phyloP scores from a whole-genome alignment of 2,113 vertebrate genomes.

The Brachyhypopomus occidentalis region DNA sequence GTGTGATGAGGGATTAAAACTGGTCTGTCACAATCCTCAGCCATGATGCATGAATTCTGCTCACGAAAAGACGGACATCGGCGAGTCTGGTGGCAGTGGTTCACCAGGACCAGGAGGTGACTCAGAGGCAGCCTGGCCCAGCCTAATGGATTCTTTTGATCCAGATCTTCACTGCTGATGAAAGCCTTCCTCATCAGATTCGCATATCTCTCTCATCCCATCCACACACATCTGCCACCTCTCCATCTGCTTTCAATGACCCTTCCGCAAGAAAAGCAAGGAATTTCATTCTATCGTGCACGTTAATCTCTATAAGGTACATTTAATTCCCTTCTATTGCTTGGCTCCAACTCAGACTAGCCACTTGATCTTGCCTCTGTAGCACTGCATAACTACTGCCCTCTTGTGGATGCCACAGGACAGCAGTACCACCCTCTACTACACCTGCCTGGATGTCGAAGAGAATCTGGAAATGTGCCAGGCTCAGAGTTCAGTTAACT shows the following conservation, averaged over 20 bases:
- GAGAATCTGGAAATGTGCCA: not conserved
- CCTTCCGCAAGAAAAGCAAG: conserved; percentile 26
- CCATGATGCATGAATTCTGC: conserved; percentile 31
- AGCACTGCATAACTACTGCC: conserved; percentile 46
- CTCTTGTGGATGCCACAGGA: conserved; percentile 48
- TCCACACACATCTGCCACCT: conserved; percentile 38
- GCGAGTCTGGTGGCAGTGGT: conserved; percentile 11
- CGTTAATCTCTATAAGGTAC: conserved; percentile 46
- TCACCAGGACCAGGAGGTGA: conserved; percentile 32
- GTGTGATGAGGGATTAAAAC: not conserved
- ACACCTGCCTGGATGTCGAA: not conserved
- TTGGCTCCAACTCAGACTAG: conserved; percentile 14
- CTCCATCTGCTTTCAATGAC: conserved; percentile 43
- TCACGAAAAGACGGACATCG: conserved; percentile 18
- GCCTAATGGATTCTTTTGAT: conserved; percentile 48
- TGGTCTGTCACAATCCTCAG: not conserved
- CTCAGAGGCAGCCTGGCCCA: conserved; percentile 28
- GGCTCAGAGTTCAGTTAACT: conserved; percentile 1
- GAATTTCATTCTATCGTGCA: conserved; percentile 39
- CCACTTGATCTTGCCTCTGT: not conserved
- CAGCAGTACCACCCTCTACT: not conserved
- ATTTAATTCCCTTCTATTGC: not conserved
- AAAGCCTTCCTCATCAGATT: conserved; percentile 46
- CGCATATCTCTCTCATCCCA: conserved; percentile 34
- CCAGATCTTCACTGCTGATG: conserved; percentile 47